A percentile compares a stretch with the other conserved stretches of the same genome.
Conservation (phyloP, 2,113 vertebrate species). For the Macaca nemestrina region DNA sequence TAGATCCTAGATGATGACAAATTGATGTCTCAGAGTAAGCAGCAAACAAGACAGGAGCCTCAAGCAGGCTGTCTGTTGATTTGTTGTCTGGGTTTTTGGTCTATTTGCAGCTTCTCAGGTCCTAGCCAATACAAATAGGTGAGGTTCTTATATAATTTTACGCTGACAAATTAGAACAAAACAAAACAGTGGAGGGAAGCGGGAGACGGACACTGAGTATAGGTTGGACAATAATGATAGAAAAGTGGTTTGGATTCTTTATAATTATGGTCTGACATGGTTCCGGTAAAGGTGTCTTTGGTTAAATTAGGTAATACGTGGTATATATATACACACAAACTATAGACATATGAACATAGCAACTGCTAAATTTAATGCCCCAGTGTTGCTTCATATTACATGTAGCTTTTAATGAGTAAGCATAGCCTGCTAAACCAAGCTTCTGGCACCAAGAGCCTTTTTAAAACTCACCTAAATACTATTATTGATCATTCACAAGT, state of each 20-base stretch:
- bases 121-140: background rate
- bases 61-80: background rate
- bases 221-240: constrained; percentile 35
- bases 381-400: background rate
- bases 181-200: constrained; percentile 5
- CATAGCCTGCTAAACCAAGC: background rate
- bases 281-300: constrained; percentile 65
- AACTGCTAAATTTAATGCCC: constrained; percentile 59
- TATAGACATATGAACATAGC: constrained; percentile 13
- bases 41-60: background rate
- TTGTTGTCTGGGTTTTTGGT: background rate
- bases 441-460: background rate
- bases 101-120: constrained; percentile 29
- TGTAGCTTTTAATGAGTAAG: constrained; percentile 47
- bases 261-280: constrained; percentile 68
- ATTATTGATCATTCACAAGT: constrained; percentile 42
- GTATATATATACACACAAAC: constrained; percentile 42
- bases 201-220: constrained; percentile 41
- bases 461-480: background rate
- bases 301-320: constrained; percentile 35
- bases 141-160: constrained; percentile 49
- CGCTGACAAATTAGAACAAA: background rate
- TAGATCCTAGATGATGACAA: background rate
- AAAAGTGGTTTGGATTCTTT: constrained; percentile 65
- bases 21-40: background rate